Base-by-base conservation (phyloP, 2,888 invertebrate genomes). In the Drosophila engyochracea region DNA sequence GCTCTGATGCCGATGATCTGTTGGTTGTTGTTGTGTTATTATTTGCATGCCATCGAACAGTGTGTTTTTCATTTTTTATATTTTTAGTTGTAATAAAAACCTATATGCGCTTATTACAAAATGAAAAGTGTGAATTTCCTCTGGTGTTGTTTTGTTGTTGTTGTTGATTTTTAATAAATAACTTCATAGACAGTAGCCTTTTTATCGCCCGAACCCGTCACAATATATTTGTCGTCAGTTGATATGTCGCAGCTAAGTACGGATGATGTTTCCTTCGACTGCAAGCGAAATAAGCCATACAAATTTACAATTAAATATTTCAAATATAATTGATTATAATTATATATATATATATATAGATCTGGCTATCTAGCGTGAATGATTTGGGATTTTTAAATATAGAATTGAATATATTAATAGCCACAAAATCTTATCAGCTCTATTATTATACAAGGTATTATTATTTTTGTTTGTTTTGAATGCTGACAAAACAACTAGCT, bases 211-310 rank as follows among this genome's bases (percentile, higher is more conserved):
- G 98, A 98, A 77, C 99, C 99, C 57, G 99, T 99, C 90, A 99
- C 98, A 91, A 99, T 98, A 94, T 97, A 99, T 94, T 98, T 98
- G 95, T 99, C 99, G 94, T 99, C 99, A 74, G 97, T 96, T 79
- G 99, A 98, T 94, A 99, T 98, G 95, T 99, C 99, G 95, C 99
- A 99, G 94, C 98, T 98, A 91, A 99, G 95, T 93, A 99, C 99
- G 92, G 99, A 99, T 89, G 98, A 98, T 66, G 98, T 97, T 95
- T 99, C 99, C 94, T 99, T 98, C 59, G 97, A 97, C 97, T 97
- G 95, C 7, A 79, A 77, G 5, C 7, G 22, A 39, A 28, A 44
- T n/a, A 86, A 30, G 25, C 9, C 70, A 70, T 25, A 52, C 14
- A 52, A 47, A 44, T 55, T n/a, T 33, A 57, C 33, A 67, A 54